Evolutionary conservation across 2,113 vertebrate species (phyloP), one percentile per base, ranked within the genome.

Genomic region (Pteropus alecto): DNA sequence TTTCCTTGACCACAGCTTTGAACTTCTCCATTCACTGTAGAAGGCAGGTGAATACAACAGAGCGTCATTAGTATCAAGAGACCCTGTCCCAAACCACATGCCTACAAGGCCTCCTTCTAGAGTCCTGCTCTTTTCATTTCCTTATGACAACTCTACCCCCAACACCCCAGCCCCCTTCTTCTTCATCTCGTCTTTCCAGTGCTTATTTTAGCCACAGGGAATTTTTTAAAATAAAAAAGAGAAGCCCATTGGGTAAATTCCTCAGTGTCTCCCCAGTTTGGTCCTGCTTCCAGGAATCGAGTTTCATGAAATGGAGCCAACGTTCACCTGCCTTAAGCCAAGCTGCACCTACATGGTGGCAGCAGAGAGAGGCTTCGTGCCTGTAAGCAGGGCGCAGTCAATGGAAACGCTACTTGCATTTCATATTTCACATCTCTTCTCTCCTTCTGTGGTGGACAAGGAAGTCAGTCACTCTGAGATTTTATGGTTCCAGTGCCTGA

Each of bases 271-370:
- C 19, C 30, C 46, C 19, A 7, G 28, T 63, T 41, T 41, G 19
- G 22, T 8, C 24, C 21, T 65, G 30, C 65, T 95, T 74, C 56
- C 38, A 51, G 38, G 58, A 90, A 60, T 10, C 3, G 3, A 51
- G 51, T 58, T 67, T 90, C 51, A 67, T 24, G 18, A 65, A 65
- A 28, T 33, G 41, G 30, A 54, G 35, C n/a, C n/a, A 38, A 67
- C 6, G 4, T 30, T 43, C 8, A 68, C 56, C 61, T 82, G 14
- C 87, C 28, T 85, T 11, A 61, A 79, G 12, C 68, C 35, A n/a
- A 38, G 6, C 0, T 22, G 15, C 2, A 5, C 24, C 11, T 15
- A 18, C 16, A 2, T 0, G 11, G 11, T 1, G 12, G 14, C 3
- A 41, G 21, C 56, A 94, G 46, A 21, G 70, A 81, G 63, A 68